Evolutionary conservation across 2,888 invertebrate species (phyloP), one percentile per base, ranked within the genome.

Genomic region (Hololepta plana): DNA sequence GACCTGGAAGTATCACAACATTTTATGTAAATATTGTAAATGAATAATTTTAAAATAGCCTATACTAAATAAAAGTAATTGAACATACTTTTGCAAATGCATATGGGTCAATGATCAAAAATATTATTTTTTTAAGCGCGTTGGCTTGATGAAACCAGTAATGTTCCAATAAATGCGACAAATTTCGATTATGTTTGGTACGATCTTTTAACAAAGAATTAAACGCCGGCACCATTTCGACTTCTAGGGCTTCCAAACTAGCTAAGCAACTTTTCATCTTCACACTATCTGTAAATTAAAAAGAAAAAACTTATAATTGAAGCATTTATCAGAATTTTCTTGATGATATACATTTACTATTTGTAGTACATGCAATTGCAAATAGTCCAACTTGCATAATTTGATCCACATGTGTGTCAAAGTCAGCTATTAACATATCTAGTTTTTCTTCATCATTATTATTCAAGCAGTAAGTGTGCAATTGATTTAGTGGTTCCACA

Each of bases 361-460:
- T 52, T 23, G 53, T 55, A 25, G 64, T 62, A 37, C 63, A 64
- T 3, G 72, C 67, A 22, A 72, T 60, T n/a, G 75, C 72, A 51
- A 74, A 76, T 24, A 67, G 57, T 23, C 72, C 74, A 39, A 75
- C 70, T 42, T 74, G 73, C 51, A 70, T 54, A 24, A 72, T 52
- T 37, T 71, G 62, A 42, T 76, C 76, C 39, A 68, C 67, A 31
- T 67, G 61, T 34, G 67, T 53, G 57, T 76, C 76, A 51, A 73
- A 72, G 16, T 66, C 63, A 32, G 63, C 66, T 7, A 72, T 59
- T 31, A 59, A 53, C 13, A 44, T 41, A 31, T 63, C 64, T 23
- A 68, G 49, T 38, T 65, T 63, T 40, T 38, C 35, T 52, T 12
- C 26, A 37, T 65, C 63, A 42, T 35, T 31, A 51, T 21, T 33